These are phyloP conservation scores for Siphonodentalium dalli DNA, from an alignment of 2,888 invertebrate genomes.

Conservation along the genomic window DNA sequence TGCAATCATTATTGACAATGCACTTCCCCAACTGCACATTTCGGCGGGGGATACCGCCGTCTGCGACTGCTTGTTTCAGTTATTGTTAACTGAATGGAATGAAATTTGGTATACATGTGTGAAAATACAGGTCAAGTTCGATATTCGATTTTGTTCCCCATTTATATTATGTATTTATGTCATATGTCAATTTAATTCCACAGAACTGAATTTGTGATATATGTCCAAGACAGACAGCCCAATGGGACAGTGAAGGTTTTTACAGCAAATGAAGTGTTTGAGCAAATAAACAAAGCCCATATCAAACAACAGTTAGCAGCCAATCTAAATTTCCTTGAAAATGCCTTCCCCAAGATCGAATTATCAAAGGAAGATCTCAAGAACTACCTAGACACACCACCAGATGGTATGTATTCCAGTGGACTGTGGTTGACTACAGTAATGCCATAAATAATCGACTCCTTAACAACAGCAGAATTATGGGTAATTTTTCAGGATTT, in stretches of 20 bases:
- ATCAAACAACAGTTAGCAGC: constrained; percentile 76
- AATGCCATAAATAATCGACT: too few relatives aligned
- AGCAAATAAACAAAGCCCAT: constrained; percentile 71
- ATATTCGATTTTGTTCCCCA: too few relatives aligned
- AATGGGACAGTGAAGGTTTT: constrained; percentile 66
- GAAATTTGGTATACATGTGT: too few relatives aligned
- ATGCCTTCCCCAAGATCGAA: constrained; percentile 76
- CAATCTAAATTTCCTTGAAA: constrained; percentile 74
- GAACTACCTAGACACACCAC: constrained; percentile 90
- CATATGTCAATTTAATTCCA: constrained; percentile 5
- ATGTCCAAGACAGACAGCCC: constrained; percentile 75
- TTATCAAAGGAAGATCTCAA: constrained; percentile 73
- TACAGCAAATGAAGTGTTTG: constrained; percentile 62
- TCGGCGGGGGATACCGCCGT: too few relatives aligned
- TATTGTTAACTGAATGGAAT: too few relatives aligned
- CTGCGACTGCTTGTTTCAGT: too few relatives aligned
- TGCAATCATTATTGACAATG: too few relatives aligned
- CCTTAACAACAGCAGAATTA: too few relatives aligned
- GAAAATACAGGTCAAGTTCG: too few relatives aligned
- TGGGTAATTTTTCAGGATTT: too few relatives aligned
- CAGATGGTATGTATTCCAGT: constrained; percentile 66
- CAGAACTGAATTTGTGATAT: constrained; percentile 77
- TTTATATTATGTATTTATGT: neutral
- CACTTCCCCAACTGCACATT: too few relatives aligned
- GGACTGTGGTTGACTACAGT: neutral